Conservation (phyloP, 2,888 invertebrate species). For the Eilema griseolum region DNA sequence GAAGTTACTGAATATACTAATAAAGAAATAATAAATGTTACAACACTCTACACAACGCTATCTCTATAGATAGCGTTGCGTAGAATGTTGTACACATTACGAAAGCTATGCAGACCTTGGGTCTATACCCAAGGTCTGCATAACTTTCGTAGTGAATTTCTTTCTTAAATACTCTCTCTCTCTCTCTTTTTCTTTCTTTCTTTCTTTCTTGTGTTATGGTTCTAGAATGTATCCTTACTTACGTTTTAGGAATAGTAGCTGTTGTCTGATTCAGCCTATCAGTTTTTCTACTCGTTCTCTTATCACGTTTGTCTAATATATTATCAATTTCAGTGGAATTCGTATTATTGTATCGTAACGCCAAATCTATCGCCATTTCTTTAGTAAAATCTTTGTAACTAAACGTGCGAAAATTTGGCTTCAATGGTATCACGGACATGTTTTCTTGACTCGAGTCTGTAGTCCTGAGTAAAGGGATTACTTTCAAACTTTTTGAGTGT, state of each 20-base stretch:
- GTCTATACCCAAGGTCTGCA: too few relatives aligned
- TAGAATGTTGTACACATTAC: too few relatives aligned
- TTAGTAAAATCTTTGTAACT: slow-evolving; percentile 50
- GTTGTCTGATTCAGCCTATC: slow-evolving; percentile 84
- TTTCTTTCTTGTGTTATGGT: too few relatives aligned
- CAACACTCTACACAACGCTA: too few relatives aligned
- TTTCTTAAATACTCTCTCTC: too few relatives aligned
- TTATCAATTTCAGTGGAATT: slow-evolving; percentile 79
- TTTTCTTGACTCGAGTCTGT: not conserved
- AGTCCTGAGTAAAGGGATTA: slow-evolving; percentile 67
- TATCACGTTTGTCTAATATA: slow-evolving; percentile 77
- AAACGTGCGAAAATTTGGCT: slow-evolving; percentile 41
- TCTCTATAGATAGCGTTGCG: too few relatives aligned
- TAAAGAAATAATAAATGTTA: too few relatives aligned
- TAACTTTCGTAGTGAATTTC: too few relatives aligned
- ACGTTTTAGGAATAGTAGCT: slow-evolving; percentile 83
- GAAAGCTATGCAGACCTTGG: too few relatives aligned
- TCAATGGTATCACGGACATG: slow-evolving; percentile 70
- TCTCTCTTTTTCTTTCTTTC: too few relatives aligned
- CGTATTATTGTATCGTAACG: slow-evolving; percentile 72
- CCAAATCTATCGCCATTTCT: slow-evolving; percentile 71
- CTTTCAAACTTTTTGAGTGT: slow-evolving; percentile 68
- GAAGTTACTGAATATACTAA: too few relatives aligned
- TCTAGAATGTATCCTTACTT: slow-evolving; percentile 47
- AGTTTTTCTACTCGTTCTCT: slow-evolving; percentile 83